phyloP scores from a whole-genome alignment of 2,113 vertebrate genomes.

The Zonotrichia leucophrys region DNA sequence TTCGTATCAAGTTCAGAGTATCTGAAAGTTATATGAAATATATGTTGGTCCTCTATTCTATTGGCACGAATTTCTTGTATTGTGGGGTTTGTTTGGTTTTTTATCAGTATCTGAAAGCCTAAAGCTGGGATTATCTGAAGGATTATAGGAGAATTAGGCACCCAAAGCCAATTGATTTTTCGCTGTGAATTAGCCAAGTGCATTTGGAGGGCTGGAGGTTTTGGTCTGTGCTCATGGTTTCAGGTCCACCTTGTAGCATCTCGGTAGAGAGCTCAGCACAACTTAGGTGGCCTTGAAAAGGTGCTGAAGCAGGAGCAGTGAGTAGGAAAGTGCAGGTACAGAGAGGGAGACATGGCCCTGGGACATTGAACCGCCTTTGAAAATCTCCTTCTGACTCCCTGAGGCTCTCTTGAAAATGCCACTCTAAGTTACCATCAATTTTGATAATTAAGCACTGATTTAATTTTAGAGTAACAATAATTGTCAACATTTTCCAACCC shows the following conservation, averaged over 20 bases:
- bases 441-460: slow-evolving; percentile 58
- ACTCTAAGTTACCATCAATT: slow-evolving; percentile 55
- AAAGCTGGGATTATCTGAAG: slow-evolving; percentile 53
- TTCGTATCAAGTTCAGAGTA: background rate
- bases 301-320: background rate
- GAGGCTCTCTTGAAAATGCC: slow-evolving; percentile 38
- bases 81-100: background rate
- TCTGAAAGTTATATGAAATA: background rate
- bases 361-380: slow-evolving; percentile 41
- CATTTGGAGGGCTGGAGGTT: background rate
- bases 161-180: slow-evolving; percentile 52
- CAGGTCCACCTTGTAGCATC: background rate
- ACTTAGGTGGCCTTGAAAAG: background rate
- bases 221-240: background rate
- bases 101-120: background rate
- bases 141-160: slow-evolving; percentile 56
- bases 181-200: slow-evolving; percentile 27
- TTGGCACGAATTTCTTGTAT: background rate
- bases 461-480: slow-evolving; percentile 66
- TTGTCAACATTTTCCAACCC: slow-evolving; percentile 60
- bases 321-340: background rate
- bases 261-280: background rate
- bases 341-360: slow-evolving; percentile 2
- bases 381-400: slow-evolving; percentile 20
- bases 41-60: background rate